Base-by-base conservation (phyloP, 2,888 invertebrate species). In the Ecliptopera silaceata region DNA sequence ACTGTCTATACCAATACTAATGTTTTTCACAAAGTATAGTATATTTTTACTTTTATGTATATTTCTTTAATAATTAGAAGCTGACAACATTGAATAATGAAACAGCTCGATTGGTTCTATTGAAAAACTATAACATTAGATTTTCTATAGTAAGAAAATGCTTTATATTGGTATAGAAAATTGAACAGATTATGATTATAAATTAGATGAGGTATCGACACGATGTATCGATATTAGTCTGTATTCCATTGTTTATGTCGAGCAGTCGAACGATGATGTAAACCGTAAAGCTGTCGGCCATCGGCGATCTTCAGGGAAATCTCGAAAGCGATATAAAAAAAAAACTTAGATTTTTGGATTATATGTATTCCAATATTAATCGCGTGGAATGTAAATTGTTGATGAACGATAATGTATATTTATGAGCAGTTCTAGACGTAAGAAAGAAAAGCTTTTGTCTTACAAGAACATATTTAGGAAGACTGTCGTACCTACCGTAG, bases 201-300 rank as follows among this genome's bases (percentile, higher is more conserved):
- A n/a, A 45, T 45, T 39, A 4, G 22, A 42, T 43, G 18, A 15
- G 41, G 36, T 58, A 53, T 49, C 49, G 50, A 49, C 42, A 12
- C 22, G 18, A 15, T 42, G 26, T 13, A 47, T 20, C 34, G 15
- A 34, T 32, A 46, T 46, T 32, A 26, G 6, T 51, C 48, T 18
- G n/a, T 54, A 39, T 32, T 29, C 32, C 36, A 53, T 53, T 46
- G 43, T 48, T 52, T 52, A 42, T 36, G 15, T 10, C 6, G 36
- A 34, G 46, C 44, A 38, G 43, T 43, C 8, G 13, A 38, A 45
- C 43, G 55, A 56, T 59, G 60, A 58, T 29, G 57, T 38, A 39
- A 56, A 31, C 39, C 52, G 49, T 63, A 56, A 61, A 63, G 42
- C 58, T 48, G 56, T 62, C 58, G 42, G 42, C 41, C 38, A 32